phyloP scores from a whole-genome alignment of 2,888 invertebrate species.

The Phasia obesa region DNA sequence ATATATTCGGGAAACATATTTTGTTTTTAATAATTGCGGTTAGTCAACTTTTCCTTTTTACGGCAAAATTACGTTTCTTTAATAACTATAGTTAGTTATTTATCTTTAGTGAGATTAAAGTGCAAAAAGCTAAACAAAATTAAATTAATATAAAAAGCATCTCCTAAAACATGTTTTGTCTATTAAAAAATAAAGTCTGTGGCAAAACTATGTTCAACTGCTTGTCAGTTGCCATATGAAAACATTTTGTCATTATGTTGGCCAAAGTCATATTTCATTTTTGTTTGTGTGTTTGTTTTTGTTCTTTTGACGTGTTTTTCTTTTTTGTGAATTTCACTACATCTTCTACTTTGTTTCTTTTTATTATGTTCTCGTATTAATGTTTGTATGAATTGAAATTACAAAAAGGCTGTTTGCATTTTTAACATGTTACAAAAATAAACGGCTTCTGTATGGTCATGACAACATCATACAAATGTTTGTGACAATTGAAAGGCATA shows the following conservation, averaged over 20 bases:
- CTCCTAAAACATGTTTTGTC: neutral
- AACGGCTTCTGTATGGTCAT: conserved; percentile 49
- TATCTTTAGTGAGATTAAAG: conserved; percentile 40
- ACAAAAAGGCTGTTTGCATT: conserved; percentile 19
- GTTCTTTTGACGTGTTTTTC: conserved; percentile 3
- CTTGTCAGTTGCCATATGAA: conserved; percentile 63
- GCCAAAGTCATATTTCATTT: conserved; percentile 61
- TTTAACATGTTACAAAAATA: conserved; percentile 49
- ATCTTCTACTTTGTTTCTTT: conserved; percentile 9
- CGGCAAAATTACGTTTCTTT: neutral
- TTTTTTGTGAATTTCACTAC: conserved; percentile 24
- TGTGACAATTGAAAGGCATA: conserved; percentile 51
- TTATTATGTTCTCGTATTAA: neutral
- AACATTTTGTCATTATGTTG: conserved; percentile 66
- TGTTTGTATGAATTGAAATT: neutral
- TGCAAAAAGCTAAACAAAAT: conserved; percentile 20
- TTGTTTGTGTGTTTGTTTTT: conserved; percentile 10
- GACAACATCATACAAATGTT: conserved; percentile 58
- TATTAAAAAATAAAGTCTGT: conserved; percentile 13
- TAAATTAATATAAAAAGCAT: conserved; percentile 34
- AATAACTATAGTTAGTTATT: neutral
- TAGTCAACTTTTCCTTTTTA: neutral
- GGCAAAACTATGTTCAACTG: conserved; percentile 36
- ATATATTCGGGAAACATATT: no score
- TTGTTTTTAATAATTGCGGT: neutral